Percentiles rank a stretch among this genome's conserved stretches.
Evolutionary conservation across 2,113 vertebrate genomes (phyloP).

Genomic region (Catharus bicknelli): DNA sequence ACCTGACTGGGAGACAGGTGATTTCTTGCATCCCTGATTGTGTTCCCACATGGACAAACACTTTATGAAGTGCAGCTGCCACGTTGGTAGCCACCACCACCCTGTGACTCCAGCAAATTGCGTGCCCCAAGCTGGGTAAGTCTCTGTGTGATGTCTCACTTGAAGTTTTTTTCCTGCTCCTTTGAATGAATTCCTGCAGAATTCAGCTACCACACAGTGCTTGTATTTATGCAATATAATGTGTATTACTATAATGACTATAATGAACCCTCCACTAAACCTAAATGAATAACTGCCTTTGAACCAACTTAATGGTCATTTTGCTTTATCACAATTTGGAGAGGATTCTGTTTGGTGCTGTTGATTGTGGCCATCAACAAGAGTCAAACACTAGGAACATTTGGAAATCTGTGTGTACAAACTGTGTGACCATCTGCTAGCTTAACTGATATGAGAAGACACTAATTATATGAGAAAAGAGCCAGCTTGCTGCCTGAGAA

Average conservation of each 20-base stretch:
- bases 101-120: not conserved
- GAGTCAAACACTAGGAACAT: conserved; percentile 36
- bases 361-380: conserved; percentile 13
- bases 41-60: not conserved
- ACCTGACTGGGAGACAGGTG: not conserved
- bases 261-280: conserved; percentile 39
- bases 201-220: not conserved
- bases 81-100: rapidly evolving
- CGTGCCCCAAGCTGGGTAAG: not conserved
- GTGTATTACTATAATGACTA: not conserved
- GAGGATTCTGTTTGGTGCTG: conserved; percentile 10
- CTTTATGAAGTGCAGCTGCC: not conserved
- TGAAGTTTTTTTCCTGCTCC: not conserved
- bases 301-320: conserved; percentile 32
- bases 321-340: conserved; percentile 48
- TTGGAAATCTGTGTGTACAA: conserved; percentile 47
- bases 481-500: conserved; percentile 17
- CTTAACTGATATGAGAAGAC: conserved; percentile 31
- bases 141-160: not conserved
- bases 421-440: conserved; percentile 57
- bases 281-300: conserved; percentile 46
- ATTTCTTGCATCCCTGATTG: not conserved
- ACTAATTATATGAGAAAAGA: conserved; percentile 34
- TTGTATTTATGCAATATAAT: not conserved
- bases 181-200: not conserved